phyloP scores from a whole-genome alignment of 2,888 invertebrate genomes.

The Rhimphoctona megacephalus region DNA sequence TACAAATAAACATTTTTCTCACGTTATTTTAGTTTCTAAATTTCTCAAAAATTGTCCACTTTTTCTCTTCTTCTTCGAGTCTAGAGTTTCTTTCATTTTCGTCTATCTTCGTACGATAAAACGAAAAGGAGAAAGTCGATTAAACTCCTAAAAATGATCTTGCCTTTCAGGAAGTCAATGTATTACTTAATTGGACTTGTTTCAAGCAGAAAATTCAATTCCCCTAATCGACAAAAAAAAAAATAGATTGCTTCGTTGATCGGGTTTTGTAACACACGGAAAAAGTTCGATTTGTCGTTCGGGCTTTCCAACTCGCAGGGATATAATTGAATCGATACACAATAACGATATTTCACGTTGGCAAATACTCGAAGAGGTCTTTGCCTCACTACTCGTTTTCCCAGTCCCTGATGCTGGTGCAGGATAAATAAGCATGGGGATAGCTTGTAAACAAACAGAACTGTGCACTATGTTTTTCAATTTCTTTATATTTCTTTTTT shows the following conservation, averaged over 20 bases:
- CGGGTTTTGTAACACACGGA: background rate
- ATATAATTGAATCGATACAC: conserved; percentile 67
- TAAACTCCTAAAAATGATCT: background rate
- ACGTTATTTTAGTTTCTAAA: background rate
- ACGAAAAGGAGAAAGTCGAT: background rate
- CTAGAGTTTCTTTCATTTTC: background rate
- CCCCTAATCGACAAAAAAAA: background rate
- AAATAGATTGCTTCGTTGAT: background rate
- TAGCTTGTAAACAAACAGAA: conserved; percentile 6
- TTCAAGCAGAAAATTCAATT: conserved; percentile 13
- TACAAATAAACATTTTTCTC: background rate
- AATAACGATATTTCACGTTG: conserved; percentile 63
- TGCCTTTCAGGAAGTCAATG: background rate
- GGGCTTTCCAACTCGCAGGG: background rate
- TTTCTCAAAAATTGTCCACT: background rate
- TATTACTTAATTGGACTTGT: conserved; percentile 25
- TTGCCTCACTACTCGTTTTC: conserved; percentile 19
- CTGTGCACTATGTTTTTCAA: background rate
- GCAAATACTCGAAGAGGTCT: conserved; percentile 60
- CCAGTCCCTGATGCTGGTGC: conserved; percentile 1
- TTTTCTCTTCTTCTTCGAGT: background rate
- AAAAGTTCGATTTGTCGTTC: conserved; percentile 45
- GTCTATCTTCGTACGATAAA: background rate
- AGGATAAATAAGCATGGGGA: conserved; percentile 50
- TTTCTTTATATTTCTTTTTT: background rate